Evolutionary conservation across 2,888 invertebrate species (phyloP), one percentile per base, ranked within the genome.

Genomic region (Rhagonycha fulva): DNA sequence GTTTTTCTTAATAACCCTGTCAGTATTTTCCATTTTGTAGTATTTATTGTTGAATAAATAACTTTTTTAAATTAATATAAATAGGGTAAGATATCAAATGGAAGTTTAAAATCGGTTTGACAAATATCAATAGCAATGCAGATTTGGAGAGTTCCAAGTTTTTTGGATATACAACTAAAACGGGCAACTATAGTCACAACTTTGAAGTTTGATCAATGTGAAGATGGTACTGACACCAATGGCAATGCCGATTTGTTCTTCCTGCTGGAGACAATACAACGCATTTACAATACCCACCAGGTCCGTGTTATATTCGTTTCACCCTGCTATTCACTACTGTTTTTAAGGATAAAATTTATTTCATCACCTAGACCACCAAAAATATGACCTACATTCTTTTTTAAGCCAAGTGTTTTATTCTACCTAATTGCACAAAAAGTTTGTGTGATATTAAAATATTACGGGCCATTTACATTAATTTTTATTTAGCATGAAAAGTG

Each of bases 171-270:
- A 76, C 63, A 76, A 76, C 77, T 77, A 75, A 74, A 74, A 77
- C 77, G 78, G 74, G 77, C 77, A 76, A 78, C 80, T 79, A 78
- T 79, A 76, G 78, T 78, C 79, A 78, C 78, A 80, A 81, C 79
- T 78, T 81, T 82, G 81, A 82, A 82, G 80, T 82, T 82, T 82
- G 82, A 82, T 82, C 81, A 82, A 81, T 81, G 81, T 78, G 81
- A 78, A 80, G 82, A 81, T 82, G 82, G 81, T 80, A 77, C 74
- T 82, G 82, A 82, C 82, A 82, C 79, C 80, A 80, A 79, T 81
- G 74, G 81, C 75, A 74, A 60, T 70, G 75, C 75, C 47, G 74
- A 79, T 80, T 76, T 78, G 74, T 79, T 78, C 80, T 79, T 70
- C 68, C 75, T 77, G 72, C 74, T 80, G 72, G 78, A 80, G 79